phyloP scores from a whole-genome alignment of 64 coral and sea anemone species.

The Montipora efflorescens region DNA sequence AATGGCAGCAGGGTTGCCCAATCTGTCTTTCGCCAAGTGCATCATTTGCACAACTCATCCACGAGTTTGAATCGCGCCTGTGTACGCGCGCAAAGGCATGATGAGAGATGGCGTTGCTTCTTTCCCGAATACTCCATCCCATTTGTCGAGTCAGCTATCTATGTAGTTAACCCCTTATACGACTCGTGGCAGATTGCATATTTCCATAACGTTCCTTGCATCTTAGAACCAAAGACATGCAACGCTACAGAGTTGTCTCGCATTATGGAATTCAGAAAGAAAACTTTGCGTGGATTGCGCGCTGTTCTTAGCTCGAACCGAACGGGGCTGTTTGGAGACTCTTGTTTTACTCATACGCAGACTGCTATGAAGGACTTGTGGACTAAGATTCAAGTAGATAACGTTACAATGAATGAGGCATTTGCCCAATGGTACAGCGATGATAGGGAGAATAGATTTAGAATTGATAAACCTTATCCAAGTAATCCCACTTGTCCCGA shows the following conservation, averaged over 20 bases:
- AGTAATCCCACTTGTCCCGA: conserved; percentile 14
- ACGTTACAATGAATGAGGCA: conserved; percentile 23
- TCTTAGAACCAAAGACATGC: conserved; percentile 30
- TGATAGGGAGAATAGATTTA: conserved; percentile 9
- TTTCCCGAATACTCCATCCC: conserved; percentile 35
- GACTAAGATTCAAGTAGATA: conserved; percentile 26
- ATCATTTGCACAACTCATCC: conserved; percentile 45
- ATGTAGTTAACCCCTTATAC: conserved; percentile 57
- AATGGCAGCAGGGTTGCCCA: conserved; percentile 27
- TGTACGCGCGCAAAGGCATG: conserved; percentile 12
- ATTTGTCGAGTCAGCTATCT: conserved; percentile 3
- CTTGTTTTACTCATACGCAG: conserved; percentile 44
- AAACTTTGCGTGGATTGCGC: conserved; percentile 1
- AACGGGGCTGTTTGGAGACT: conserved; percentile 30
- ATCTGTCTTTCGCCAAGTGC: conserved; percentile 9
- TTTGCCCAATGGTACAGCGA: conserved; percentile 51
- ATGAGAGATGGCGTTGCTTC: conserved; percentile 31
- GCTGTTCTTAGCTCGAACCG: background rate
- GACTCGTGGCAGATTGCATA: conserved; percentile 58
- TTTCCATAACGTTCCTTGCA: conserved; percentile 24
- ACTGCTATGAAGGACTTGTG: conserved; percentile 13
- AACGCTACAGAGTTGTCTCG: background rate
- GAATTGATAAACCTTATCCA: conserved; percentile 41
- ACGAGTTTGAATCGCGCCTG: conserved; percentile 33
- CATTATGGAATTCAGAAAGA: conserved; percentile 33